Percentiles rank a stretch among this genome's conserved stretches.
These are phyloP conservation scores for Tichodroma muraria DNA, from an alignment of 2,113 vertebrate species.

Conservation along the genomic window DNA sequence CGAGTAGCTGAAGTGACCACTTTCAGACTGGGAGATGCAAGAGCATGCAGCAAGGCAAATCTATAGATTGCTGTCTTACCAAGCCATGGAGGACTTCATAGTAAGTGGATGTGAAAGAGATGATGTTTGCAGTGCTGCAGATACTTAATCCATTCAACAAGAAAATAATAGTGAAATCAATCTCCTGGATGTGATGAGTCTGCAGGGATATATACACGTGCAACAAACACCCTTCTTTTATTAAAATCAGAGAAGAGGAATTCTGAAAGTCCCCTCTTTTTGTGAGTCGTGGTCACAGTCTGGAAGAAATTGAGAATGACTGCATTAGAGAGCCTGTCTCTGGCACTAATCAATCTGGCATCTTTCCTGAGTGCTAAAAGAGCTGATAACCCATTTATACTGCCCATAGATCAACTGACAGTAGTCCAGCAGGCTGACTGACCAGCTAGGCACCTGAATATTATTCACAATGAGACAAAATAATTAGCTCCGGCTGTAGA, in stretches of 20 bases:
- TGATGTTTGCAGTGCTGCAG: background rate
- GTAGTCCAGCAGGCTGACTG: background rate
- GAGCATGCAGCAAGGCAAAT: background rate
- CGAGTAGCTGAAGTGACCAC: background rate
- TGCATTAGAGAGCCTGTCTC: background rate
- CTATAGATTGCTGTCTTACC: background rate
- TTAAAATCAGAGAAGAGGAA: conserved; percentile 13
- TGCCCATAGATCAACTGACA: background rate
- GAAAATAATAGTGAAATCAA: background rate
- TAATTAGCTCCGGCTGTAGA: conserved; percentile 22
- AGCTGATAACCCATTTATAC: conserved; percentile 7
- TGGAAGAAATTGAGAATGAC: conserved; percentile 15
- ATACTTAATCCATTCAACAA: background rate
- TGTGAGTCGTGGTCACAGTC: background rate
- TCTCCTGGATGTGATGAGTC: background rate
- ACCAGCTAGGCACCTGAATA: background rate
- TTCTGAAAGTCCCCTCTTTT: background rate
- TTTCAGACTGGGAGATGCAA: background rate
- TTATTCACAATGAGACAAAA: conserved; percentile 24
- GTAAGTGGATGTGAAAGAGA: background rate
- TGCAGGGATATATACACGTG: background rate
- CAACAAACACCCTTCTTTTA: conserved; percentile 17
- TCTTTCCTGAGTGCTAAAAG: background rate
- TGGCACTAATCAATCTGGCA: background rate
- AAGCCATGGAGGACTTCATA: background rate